These are phyloP conservation scores for Euura saliciscinereae DNA, from an alignment of 1,140 invertebrate species.

Conservation along the genomic window DNA sequence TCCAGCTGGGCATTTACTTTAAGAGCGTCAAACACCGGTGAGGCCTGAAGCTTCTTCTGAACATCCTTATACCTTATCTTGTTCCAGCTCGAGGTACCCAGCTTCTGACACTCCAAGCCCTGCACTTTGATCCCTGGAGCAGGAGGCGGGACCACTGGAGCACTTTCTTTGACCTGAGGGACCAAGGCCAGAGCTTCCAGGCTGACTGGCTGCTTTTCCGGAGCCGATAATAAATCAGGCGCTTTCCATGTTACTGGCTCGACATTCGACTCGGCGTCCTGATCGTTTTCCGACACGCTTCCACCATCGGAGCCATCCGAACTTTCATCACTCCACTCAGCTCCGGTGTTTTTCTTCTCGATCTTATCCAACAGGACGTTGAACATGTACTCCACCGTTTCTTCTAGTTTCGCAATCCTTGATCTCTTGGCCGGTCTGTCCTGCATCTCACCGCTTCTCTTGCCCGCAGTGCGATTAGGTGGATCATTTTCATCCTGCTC, in stretches of 20 bases:
- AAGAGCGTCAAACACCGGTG: slow-evolving; percentile 27
- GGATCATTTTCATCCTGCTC: slow-evolving; percentile 6
- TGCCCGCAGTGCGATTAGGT: neutral
- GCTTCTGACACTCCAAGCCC: slow-evolving; percentile 27
- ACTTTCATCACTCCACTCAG: too few relatives aligned
- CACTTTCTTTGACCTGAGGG: slow-evolving; percentile 29
- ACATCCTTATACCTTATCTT: slow-evolving; percentile 34
- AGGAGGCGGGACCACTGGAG: slow-evolving; percentile 26
- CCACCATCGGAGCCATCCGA: too few relatives aligned
- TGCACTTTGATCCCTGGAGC: slow-evolving; percentile 25
- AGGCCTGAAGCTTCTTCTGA: slow-evolving; percentile 34
- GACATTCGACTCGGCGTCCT: neutral
- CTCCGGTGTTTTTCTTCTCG: too few relatives aligned
- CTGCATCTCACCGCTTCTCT: neutral
- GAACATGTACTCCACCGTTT: neutral
- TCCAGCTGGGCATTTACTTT: slow-evolving; percentile 24
- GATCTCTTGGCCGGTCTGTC: neutral
- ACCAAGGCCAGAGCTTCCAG: slow-evolving; percentile 7
- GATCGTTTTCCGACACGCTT: neutral
- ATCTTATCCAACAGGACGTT: neutral
- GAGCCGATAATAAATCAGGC: neutral
- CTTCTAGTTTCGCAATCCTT: neutral
- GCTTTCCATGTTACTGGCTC: neutral
- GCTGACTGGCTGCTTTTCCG: neutral
- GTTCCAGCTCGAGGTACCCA: slow-evolving; percentile 28